A percentile compares a stretch with the other conserved stretches of the same genome.
These are phyloP conservation scores for Strix aluco DNA, from an alignment of 2,113 vertebrate species.

Conservation along the genomic window DNA sequence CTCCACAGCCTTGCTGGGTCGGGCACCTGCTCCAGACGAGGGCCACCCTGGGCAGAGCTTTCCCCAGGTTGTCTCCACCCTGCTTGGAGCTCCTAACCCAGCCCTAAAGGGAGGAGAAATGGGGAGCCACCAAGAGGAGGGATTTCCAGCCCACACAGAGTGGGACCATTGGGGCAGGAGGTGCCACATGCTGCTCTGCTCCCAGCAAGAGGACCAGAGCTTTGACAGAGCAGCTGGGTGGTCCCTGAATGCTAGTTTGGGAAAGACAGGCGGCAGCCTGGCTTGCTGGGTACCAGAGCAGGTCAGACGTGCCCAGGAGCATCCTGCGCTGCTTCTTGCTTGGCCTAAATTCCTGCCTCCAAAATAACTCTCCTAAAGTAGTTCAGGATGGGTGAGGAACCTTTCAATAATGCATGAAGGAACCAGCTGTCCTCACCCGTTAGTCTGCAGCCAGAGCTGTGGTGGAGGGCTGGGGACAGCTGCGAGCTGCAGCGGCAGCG, in stretches of 20 bases:
- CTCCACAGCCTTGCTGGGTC: accelerated
- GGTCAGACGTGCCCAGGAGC: not conserved
- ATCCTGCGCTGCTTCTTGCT: not conserved
- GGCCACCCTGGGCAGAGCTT: not conserved
- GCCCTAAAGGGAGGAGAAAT: not conserved
- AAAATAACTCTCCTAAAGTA: not conserved
- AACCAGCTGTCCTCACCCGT: not conserved
- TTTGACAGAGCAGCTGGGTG: not conserved
- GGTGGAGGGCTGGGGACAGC: not conserved
- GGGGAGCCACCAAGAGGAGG: not conserved
- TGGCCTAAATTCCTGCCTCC: not conserved
- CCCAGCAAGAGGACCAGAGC: not conserved
- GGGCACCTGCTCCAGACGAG: not conserved
- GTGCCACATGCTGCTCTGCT: not conserved
- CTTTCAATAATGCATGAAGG: constrained; percentile 8
- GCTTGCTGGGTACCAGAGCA: not conserved
- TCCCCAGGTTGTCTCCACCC: not conserved
- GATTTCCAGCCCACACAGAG: not conserved
- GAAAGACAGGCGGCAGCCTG: not conserved
- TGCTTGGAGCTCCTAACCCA: not conserved
- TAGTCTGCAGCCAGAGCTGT: not conserved
- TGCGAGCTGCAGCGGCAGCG: not conserved
- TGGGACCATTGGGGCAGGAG: not conserved
- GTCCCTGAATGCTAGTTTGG: not conserved
- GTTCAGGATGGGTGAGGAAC: not conserved